Percentiles rank a stretch among this genome's conserved stretches.
These are phyloP conservation scores for Camponotus fellah DNA, from an alignment of 2,888 invertebrate genomes.

Conservation along the genomic window DNA sequence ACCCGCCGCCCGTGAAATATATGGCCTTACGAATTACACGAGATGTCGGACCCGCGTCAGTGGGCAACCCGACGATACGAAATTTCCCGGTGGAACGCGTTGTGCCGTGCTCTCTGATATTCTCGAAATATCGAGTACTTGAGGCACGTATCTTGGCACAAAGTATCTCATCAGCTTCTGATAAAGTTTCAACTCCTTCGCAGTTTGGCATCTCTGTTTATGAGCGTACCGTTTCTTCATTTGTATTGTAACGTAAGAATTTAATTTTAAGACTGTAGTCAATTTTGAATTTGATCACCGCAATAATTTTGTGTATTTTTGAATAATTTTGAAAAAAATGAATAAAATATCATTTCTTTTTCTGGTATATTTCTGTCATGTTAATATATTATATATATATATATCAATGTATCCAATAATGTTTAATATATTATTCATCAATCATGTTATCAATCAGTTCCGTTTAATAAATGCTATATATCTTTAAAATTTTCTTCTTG, in stretches of 20 bases:
- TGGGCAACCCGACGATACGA: constrained; percentile 66
- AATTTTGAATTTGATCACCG: constrained; percentile 6
- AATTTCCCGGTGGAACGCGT: constrained; percentile 74
- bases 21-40: constrained; percentile 77
- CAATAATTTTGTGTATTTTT: neutral
- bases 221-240: neutral
- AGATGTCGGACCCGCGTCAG: constrained; percentile 76
- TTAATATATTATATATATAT: too few species aligned
- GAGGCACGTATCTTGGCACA: neutral
- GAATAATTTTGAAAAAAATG: neutral
- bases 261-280: neutral
- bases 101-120: constrained; percentile 31
- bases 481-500: neutral
- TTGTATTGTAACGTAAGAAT: neutral
- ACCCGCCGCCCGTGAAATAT: constrained; percentile 74
- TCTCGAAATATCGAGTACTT: constrained; percentile 15
- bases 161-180: constrained; percentile 14
- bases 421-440: too few species aligned
- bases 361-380: neutral
- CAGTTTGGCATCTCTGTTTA: neutral
- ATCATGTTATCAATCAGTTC: neutral
- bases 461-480: neutral
- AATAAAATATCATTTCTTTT: neutral
- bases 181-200: constrained; percentile 6
- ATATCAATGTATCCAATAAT: too few species aligned